phyloP scores from a whole-genome alignment of 2,113 vertebrate genomes.

The Meleagris gallopavo region DNA sequence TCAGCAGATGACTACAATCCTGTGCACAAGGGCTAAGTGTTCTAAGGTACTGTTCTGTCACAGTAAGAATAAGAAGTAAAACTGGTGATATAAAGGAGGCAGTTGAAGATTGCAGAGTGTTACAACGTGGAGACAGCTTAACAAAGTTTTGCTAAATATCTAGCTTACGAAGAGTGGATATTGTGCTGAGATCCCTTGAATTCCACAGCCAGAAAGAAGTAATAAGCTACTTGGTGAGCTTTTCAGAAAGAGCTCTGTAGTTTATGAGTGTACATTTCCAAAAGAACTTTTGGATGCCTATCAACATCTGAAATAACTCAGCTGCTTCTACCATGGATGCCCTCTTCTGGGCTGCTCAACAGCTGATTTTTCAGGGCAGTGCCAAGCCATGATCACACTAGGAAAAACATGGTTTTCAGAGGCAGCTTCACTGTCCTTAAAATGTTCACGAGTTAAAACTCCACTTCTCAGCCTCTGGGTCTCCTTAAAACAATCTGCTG shows the following conservation, averaged over 20 bases:
- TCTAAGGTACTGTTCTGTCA: neutral
- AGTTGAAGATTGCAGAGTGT: neutral
- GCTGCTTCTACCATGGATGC: neutral
- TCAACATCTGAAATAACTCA: neutral
- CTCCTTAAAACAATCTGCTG: neutral
- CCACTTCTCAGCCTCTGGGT: neutral
- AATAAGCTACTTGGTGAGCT: neutral
- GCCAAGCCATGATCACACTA: neutral
- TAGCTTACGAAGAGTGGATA: neutral
- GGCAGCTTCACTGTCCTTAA: neutral
- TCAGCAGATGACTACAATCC: neutral
- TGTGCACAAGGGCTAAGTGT: neutral
- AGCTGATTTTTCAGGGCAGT: neutral
- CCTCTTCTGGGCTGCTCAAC: neutral
- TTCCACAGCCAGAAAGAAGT: neutral
- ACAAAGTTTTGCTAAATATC: neutral
- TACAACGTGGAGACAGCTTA: neutral
- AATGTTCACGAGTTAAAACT: neutral
- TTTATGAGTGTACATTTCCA: neutral
- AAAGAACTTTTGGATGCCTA: neutral
- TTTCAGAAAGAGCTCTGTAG: neutral
- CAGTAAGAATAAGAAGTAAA: neutral
- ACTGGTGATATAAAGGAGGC: neutral
- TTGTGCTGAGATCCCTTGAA: neutral
- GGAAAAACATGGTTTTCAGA: neutral